phyloP scores from a whole-genome alignment of 2,797 vertebrate species.

The Protosalanx chinensis region DNA sequence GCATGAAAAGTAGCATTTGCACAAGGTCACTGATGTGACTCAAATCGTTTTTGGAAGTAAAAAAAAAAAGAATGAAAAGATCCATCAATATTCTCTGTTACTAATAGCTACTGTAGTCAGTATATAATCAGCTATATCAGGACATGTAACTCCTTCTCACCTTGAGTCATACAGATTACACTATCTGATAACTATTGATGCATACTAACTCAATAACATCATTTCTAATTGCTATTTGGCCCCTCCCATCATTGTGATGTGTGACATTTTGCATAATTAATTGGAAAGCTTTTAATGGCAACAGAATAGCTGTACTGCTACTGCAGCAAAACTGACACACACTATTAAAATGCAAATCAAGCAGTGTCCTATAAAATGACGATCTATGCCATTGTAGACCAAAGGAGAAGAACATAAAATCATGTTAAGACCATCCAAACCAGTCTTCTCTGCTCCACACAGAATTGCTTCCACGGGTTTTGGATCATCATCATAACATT shows the following conservation, averaged over 20 bases:
- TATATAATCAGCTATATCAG: background rate
- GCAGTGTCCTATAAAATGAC: too few relatives aligned
- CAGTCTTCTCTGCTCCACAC: too few relatives aligned
- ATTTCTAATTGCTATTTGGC: conserved; percentile 44
- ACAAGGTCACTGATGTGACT: conserved; percentile 34
- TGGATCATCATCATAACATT: too few relatives aligned
- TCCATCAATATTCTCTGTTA: too few relatives aligned
- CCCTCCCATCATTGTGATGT: conserved; percentile 59
- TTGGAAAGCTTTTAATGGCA: conserved; percentile 54
- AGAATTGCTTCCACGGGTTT: too few relatives aligned
- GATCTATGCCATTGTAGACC: too few relatives aligned
- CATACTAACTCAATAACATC: conserved; percentile 40
- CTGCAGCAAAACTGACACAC: conserved; percentile 57
- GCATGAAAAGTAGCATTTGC: conserved; percentile 13
- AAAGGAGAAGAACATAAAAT: too few relatives aligned
- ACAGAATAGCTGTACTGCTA: conserved; percentile 57
- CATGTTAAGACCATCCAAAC: too few relatives aligned
- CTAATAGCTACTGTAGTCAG: too few relatives aligned
- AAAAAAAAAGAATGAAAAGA: too few relatives aligned
- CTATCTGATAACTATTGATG: conserved; percentile 32
- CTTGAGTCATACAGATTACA: conserved; percentile 5
- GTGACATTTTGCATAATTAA: conserved; percentile 67
- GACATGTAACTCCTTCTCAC: background rate
- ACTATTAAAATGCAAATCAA: too few relatives aligned
- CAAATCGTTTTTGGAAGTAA: too few relatives aligned